Conservation (phyloP, 2,113 vertebrate species). For the Hiodon tergisus region DNA sequence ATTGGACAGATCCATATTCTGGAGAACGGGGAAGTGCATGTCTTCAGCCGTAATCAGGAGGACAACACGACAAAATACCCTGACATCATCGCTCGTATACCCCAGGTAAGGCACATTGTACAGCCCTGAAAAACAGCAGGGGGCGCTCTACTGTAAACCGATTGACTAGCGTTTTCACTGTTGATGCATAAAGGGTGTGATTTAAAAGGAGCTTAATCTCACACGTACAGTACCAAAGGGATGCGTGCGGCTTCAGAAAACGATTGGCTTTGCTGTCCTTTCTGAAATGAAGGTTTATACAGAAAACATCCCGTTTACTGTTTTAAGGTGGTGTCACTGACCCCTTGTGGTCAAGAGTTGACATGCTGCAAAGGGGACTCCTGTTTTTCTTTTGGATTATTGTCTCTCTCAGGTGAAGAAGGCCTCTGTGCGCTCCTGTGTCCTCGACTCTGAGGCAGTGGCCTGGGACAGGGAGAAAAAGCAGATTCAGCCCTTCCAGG, state of each 20-base stretch:
- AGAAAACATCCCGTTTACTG: background rate
- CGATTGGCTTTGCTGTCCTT: too few relatives aligned
- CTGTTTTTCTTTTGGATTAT: background rate
- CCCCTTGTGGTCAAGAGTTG: too few relatives aligned
- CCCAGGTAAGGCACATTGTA: slow-evolving; percentile 60
- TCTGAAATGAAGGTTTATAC: too few relatives aligned
- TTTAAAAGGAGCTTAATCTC: too few relatives aligned
- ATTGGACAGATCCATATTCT: slow-evolving; percentile 75
- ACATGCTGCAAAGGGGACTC: too few relatives aligned
- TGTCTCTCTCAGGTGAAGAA: slow-evolving; percentile 63
- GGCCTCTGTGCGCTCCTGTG: slow-evolving; percentile 68
- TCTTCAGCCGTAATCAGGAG: slow-evolving; percentile 88
- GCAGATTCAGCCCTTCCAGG: slow-evolving; percentile 86
- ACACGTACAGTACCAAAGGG: too few relatives aligned
- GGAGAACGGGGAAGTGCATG: slow-evolving; percentile 71
- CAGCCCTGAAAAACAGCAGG: background rate
- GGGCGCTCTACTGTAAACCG: background rate
- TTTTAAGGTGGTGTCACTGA: too few relatives aligned
- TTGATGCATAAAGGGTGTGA: too few relatives aligned
- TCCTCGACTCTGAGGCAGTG: slow-evolving; percentile 79
- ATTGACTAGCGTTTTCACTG: background rate
- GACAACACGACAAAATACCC: slow-evolving; percentile 87
- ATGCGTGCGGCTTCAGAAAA: too few relatives aligned
- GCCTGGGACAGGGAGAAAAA: slow-evolving; percentile 82
- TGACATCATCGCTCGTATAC: slow-evolving; percentile 75